Evolutionary conservation across 2,888 invertebrate genomes (phyloP).

Genomic region (Hydrotaea diabolus): DNA sequence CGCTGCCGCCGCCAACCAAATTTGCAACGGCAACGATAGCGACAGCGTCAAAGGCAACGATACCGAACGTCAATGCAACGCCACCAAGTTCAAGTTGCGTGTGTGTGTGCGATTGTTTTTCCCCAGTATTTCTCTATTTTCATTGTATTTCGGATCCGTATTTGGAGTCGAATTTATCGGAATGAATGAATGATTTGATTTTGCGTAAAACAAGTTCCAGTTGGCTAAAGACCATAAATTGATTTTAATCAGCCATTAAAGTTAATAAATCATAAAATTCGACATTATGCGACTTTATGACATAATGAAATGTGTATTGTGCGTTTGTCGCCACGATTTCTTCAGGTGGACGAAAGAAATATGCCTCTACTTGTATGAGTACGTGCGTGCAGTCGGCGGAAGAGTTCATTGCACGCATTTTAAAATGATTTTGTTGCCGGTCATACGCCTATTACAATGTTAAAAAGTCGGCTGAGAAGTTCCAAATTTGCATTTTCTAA

Average conservation of each 20-base stretch:
- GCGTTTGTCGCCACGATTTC: not conserved
- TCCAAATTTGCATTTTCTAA: no score
- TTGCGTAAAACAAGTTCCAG: slow-evolving; percentile 23
- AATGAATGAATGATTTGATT: slow-evolving; percentile 12
- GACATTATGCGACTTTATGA: slow-evolving; percentile 36
- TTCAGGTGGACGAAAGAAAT: not conserved
- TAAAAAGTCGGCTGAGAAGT: not conserved
- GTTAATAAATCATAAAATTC: slow-evolving; percentile 38
- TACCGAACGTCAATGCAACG: slow-evolving; percentile 61
- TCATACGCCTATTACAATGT: not conserved
- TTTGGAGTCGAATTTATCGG: not conserved
- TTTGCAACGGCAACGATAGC: not conserved
- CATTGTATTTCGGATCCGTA: not conserved
- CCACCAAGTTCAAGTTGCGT: slow-evolving; percentile 54
- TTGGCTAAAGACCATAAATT: slow-evolving; percentile 19
- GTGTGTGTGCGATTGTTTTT: not conserved
- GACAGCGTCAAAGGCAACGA: slow-evolving; percentile 22
- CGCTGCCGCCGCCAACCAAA: not conserved
- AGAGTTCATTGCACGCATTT: slow-evolving; percentile 17
- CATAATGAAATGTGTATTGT: slow-evolving; percentile 4
- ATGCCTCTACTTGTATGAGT: not conserved
- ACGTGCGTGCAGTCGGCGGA: no score
- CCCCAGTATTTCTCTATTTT: slow-evolving; percentile 22
- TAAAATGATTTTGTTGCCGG: not conserved
- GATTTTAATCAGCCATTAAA: slow-evolving; percentile 38